Base-by-base conservation (phyloP, 1,140 invertebrate species). In the Cherax quadricarinatus region DNA sequence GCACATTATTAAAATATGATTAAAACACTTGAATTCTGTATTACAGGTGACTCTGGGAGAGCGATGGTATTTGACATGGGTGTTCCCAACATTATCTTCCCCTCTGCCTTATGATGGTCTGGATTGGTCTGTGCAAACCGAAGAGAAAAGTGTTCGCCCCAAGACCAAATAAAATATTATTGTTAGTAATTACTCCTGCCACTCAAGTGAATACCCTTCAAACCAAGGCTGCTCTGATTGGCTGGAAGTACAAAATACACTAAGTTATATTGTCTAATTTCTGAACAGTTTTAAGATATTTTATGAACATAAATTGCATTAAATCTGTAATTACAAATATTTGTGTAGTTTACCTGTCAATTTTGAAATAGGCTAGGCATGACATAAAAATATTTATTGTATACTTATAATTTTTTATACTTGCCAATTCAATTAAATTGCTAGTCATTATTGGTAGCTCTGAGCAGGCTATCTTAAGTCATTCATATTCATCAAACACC, bases 71-170 rank as follows among this genome's bases (percentile, higher is more conserved):
- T 95, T 97, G 49, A 96, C 96, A 4, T 97, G 97, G 96, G 53
- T 98, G 12, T 97, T 96, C 94, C 98, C 98, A 1, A 97, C 98
- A 94, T 95, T 98, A 60, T 94, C 95, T 14, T 98, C 97, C 81
- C 96, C 96, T 70, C 95, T 98, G 90, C 97, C 97, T 5, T 96
- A 97, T 84, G 96, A 98, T 96, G 98, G 98, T 49, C 94, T 97
- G 49, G 94, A 96, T 92, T 98, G 97, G 97, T 73, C 89, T 24
- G 14, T 62, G 60, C 53, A 62, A 21, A 83, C 12, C 30, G n/a
- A 18, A 60, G 57, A 60, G 51, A 83, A 60, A 60, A 83, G 51
- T 83, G 51, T 83, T 21, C 24, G 51, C 9, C 81, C 81, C 57
- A 83, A 83, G 51, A 57, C 49, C 49, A 83, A 60, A 16, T 83